Evolutionary conservation across 2,797 vertebrate species (phyloP), one percentile per base, ranked within the genome.

Genomic region (Hydrolagus colliei): DNA sequence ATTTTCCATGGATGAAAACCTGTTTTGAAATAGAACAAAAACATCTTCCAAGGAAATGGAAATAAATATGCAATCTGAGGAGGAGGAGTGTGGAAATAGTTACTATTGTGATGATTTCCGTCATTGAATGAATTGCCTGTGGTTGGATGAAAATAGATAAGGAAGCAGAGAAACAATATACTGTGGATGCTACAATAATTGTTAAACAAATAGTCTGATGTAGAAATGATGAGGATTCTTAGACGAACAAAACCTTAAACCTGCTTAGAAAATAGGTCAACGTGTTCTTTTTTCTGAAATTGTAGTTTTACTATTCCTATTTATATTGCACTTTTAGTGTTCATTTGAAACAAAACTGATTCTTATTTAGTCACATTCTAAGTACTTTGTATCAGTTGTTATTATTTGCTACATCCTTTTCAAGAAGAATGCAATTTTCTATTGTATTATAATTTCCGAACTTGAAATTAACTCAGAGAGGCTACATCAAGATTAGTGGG

Each of bases 131-230:
- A 74, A 35, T 52, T 52, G 41, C 41, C 32, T 74, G 32, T 41
- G 27, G 73, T 74, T 1, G 73, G 27, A 74, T 76, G 52, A 59
- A 78, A 78, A 78, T 78, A 77, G 75, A 61, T 22, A n/a, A 78
- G 9, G 52, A n/a, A 78, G 52, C 22, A 78, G 20, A 61, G 52
- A 78, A 74, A 74, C 32, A 74, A 22, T 78, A 59, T 22, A 78
- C 52, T n/a, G 18, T 78, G 10, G 75, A 1, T 12, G 12, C 16
- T 59, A 78, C 3, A 14, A 9, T 61, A 78, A 9, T 0, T 62
- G 41, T 52, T 52, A 52, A 52, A 52, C 41, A 52, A 52, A 62
- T 12, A 22, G 2, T 12, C 10, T 62, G 20, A 41, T 76, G 16
- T 6, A 16, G 16, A n/a, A 76, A 76, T 62, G 59, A 22, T 20